Conservation (phyloP, 2,888 invertebrate species). For the Troides oblongomaculatus region DNA sequence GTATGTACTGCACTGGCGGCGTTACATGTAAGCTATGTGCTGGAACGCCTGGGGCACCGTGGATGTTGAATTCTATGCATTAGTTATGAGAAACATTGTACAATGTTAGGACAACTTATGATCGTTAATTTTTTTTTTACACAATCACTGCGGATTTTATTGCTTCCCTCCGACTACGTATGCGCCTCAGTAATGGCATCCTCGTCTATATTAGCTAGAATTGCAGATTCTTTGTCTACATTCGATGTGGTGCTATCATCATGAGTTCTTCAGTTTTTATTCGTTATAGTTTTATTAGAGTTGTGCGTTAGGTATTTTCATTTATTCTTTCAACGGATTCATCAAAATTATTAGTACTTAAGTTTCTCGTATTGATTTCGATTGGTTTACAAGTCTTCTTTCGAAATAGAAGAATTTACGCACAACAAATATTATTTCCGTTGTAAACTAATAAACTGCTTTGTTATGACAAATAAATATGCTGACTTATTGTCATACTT, state of each 20-base stretch:
- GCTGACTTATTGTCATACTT: no score
- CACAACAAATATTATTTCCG: no score
- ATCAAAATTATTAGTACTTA: background rate
- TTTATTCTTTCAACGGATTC: background rate
- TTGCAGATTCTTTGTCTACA: constrained; percentile 22
- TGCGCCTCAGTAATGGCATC: constrained; percentile 14
- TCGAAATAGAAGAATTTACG: background rate
- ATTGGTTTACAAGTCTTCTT: background rate
- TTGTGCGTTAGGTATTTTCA: background rate
- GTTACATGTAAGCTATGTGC: constrained; percentile 32
- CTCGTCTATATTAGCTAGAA: constrained; percentile 15
- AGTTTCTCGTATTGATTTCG: background rate
- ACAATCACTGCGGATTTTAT: constrained; percentile 37
- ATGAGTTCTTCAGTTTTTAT: constrained; percentile 7
- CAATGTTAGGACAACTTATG: constrained; percentile 37
- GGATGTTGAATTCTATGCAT: constrained; percentile 36
- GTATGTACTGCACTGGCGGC: constrained; percentile 31
- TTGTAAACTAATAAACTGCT: no score
- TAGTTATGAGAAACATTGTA: constrained; percentile 38
- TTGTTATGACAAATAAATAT: no score
- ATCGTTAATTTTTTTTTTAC: constrained; percentile 34
- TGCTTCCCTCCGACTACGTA: constrained; percentile 38
- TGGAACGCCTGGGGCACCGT: constrained; percentile 30
- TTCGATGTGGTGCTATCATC: background rate
- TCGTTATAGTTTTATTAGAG: background rate